These are phyloP conservation scores for Thecocarcelia acutangulata DNA, from an alignment of 2,888 invertebrate genomes.

Conservation along the genomic window DNA sequence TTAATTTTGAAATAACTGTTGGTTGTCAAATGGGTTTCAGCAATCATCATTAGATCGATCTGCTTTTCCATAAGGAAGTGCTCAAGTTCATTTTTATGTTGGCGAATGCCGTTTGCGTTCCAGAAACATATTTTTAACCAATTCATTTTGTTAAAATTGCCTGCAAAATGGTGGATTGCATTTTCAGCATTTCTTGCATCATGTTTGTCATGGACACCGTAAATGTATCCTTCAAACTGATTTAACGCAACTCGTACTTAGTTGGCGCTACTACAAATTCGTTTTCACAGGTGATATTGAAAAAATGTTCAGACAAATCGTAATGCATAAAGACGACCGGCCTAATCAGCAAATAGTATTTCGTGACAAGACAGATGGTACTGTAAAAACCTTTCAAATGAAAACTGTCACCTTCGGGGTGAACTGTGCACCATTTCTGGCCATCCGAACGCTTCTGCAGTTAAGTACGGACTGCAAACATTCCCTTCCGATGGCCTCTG, in stretches of 20 bases:
- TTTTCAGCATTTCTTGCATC: too few relatives aligned
- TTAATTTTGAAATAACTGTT: too few relatives aligned
- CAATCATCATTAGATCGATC: too few relatives aligned
- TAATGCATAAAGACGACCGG: slow-evolving; percentile 47
- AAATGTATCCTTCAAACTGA: too few relatives aligned
- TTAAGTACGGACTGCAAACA: slow-evolving; percentile 44
- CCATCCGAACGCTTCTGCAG: slow-evolving; percentile 58
- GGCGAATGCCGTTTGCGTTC: too few relatives aligned
- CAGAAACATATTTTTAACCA: too few relatives aligned
- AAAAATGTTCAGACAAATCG: slow-evolving; percentile 69
- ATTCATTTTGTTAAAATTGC: too few relatives aligned
- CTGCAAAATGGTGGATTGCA: too few relatives aligned
- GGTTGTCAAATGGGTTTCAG: too few relatives aligned
- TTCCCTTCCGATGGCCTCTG: slow-evolving; percentile 32
- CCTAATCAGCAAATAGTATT: slow-evolving; percentile 65
- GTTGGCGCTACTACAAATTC: slow-evolving; percentile 55
- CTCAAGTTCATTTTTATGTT: too few relatives aligned
- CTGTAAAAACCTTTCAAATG: slow-evolving; percentile 46
- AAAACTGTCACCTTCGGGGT: slow-evolving; percentile 67
- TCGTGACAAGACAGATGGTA: background rate
- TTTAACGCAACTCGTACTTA: slow-evolving; percentile 41
- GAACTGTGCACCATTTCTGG: slow-evolving; percentile 65
- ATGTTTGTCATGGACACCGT: too few relatives aligned
- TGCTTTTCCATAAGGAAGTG: too few relatives aligned
- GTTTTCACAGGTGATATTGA: slow-evolving; percentile 68